Evolutionary conservation across 2,888 invertebrate species (phyloP), one percentile per base, ranked within the genome.

Genomic region (Blomia tropicalis): DNA sequence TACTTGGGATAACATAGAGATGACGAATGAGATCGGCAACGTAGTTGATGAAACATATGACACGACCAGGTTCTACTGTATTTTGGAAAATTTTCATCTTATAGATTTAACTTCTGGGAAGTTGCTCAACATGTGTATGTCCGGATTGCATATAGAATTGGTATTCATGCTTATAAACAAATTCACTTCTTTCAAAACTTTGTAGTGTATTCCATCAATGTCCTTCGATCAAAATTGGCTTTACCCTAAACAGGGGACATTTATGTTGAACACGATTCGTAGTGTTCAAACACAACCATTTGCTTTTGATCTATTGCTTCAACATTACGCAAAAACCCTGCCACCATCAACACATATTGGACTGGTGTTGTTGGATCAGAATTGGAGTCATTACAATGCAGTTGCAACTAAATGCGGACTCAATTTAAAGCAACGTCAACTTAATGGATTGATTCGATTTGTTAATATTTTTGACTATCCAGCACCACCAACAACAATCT

Each of bases 341-440:
- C n/a, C n/a, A n/a, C n/a, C n/a, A n/a, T 11, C 5, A 7, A 47
- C 7, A 22, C 11, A 17, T 7, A 31, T 56, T 31, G n/a, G 17
- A 14, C 14, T 56, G 25, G 29, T 56, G 2, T 25, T 56, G 31
- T 25, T 56, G 19, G 31, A 17, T 2, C 56, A 56, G 23, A 36
- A 36, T 36, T 29, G 25, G 25, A 23, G 23, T 19, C 56, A 56
- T 36, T 56, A 56, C 30, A 56, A 30, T 19, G 56, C 56, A 19
- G 56, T 56, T 22, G 25, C 56, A 11, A 56, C 29, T 11, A 56
- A 56, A 36, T 56, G 56, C 23, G 56, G 56, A 3, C 11, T 56
- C 2, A 56, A 36, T 25, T 19, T 31, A 22, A 31, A 25, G 51
- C 7, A 56, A 36, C 25, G 29, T 56, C 29, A 36, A 14, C 14